Evolutionary conservation across 2,888 invertebrate species (phyloP), one percentile per base, ranked within the genome.

Genomic region (Ashinkailepas kermadecensis): DNA sequence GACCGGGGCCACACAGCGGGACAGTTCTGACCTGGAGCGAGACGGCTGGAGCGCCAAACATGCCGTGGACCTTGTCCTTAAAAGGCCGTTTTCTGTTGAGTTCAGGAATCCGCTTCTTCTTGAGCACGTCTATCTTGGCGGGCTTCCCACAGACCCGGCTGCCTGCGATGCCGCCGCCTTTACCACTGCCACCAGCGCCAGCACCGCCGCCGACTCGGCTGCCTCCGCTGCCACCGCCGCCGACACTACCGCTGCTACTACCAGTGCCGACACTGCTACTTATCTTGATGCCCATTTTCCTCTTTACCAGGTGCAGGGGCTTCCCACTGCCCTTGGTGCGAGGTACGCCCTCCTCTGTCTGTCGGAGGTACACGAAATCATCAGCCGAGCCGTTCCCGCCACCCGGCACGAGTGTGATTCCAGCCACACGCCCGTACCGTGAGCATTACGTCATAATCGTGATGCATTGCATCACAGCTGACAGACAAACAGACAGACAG

Each of bases 1-100:
- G 39, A 4, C 39, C 39, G 4, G 39, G 4, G 39, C 39, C 39
- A 39, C 25, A 11, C 25, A 18, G n/a, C 6, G 12, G 82, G 39
- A 39, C 39, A 39, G 39, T 39, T 39, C 82, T 84, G 86, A 89
- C 89, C 87, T 93, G 93, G 82, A 94, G 88, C 9, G 93, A 93
- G 54, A 94, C 89, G 12, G 93, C 94, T 0, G 94, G 94, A 11
- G 92, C 93, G 23, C 94, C 94, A 86, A 94, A 94, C 78, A 94
- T 91, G 9, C 94, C 94, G 81, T 95, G 89, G 92, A 95, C 94
- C 88, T 95, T 96, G 21, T 95, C 92, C 87, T 96, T 96, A 2
- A 94, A 92, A 12, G 94, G 95, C 83, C 96, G 90, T 87, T 95
- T 95, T 83, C 95, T 89, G 59, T 93, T 92, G 86, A 94, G 92